Base-by-base conservation (phyloP, 2,113 vertebrate genomes). In the Tichodroma muraria region DNA sequence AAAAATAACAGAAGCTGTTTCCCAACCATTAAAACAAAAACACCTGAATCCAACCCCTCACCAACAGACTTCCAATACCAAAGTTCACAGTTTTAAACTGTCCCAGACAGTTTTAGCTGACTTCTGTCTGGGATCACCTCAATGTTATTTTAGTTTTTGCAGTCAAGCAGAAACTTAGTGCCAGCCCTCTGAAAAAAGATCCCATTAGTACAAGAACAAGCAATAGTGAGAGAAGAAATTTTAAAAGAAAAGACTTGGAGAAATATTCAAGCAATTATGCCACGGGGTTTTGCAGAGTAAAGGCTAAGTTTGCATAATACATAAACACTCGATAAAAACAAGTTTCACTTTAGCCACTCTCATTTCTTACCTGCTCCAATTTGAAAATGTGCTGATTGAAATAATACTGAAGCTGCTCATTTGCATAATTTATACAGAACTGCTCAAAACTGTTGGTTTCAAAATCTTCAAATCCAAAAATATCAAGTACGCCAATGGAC, bases 341-440 rank as follows among this genome's bases (percentile, higher is more conserved):
- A 8, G 3, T 11, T 56, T 78, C 59, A 19, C 47, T 91, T 59
- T 35, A 80, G n/a, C 11, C 33, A 44, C 38, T 88, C 25, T 24
- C 1, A 3, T 72, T 75, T 87, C 97, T 98, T 91, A 99, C 99
- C 99, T 99, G 99, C 86, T 99, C 99, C 85, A 99, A 97, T 86
- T 98, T 99, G 97, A 99, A 99, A 94, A 99, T 99, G 94, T 99
- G 99, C 89, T 99, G 98, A 92, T 99, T 99, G 97, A 99, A 99
- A 96, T 99, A 99, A 97, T 99, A 99, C 97, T 99, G 99, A 61
- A 99, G 98, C 97, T 99, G 99, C 93, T 99, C 99, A 2, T 99
- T 99, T 88, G 99, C 99, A n/a, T 99, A 99, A 97, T 99, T 99
- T 94, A 99, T 99, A 95, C 99, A 99, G 97, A 99, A 99, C 96